Evolutionary conservation across 2,797 vertebrate genomes (phyloP), one percentile per base, ranked within the genome.

Genomic region (Melanotaenia trifasciata): DNA sequence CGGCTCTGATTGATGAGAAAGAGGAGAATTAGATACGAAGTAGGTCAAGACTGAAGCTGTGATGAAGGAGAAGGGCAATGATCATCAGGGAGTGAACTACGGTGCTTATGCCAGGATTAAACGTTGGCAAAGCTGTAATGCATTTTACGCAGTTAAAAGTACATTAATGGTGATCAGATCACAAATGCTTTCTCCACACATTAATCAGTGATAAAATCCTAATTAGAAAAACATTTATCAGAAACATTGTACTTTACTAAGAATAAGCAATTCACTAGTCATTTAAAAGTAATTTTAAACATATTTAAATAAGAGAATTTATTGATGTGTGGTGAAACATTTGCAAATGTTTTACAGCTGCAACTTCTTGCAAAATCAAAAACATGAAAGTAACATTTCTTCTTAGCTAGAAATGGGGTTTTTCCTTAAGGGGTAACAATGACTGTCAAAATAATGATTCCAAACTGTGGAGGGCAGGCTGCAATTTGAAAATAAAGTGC

Each of bases 1-100:
- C 71, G 33, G 22, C 64, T 67, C 57, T 76, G 50, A 84, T 74
- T 86, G 76, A 87, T 70, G 63, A 81, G 57, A 68, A 65, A 71
- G 14, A 45, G 28, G 36, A 57, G 26, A 22, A 14, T 35, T 24
- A 63, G 63, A 13, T 54, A 64, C 36, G 74, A 76, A 81, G 53
- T 73, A 70, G 63, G 85, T 72, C 59, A 76, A 8, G 24, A 72
- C 40, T 16, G n/a, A 67, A 61, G 57, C 51, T 24, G 50, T 58
- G 50, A 45, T 71, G 62, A n/a, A 51, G 45, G 30, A 58, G 58
- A 32, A 58, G 24, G 26, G 43, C 40, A 43, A 36, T 40, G 32
- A 66, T 65, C 57, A 65, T 32, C 40, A 22, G 59, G 3, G 5
- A 26, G 24, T 61, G 56, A 57, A 51, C 14, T 45, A 22, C 2